A percentile compares a stretch with the other conserved stretches of the same genome.
These are phyloP conservation scores for Mellivora capensis DNA, from an alignment of 2,113 vertebrate genomes.

Conservation along the genomic window DNA sequence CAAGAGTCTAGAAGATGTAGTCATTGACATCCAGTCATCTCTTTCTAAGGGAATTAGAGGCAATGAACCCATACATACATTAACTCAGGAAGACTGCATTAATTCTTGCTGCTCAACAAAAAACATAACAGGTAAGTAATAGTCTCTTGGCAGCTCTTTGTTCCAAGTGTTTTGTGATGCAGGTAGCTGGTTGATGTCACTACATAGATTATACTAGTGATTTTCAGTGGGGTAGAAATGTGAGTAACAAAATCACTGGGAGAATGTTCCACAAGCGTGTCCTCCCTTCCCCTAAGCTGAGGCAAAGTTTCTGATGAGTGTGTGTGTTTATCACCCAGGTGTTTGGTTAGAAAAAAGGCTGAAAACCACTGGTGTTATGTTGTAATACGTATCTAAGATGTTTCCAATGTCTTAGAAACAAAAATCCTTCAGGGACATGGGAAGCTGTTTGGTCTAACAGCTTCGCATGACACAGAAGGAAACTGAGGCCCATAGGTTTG, in stretches of 20 bases:
- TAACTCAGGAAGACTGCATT: conserved; percentile 58
- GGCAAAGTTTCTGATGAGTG: background rate
- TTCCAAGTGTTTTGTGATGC: background rate
- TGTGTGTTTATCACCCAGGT: background rate
- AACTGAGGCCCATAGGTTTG: background rate
- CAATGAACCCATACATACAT: conserved; percentile 58
- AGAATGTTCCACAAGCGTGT: background rate
- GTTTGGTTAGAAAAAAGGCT: background rate
- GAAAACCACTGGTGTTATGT: background rate
- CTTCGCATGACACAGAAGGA: background rate
- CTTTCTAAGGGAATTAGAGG: conserved; percentile 77
- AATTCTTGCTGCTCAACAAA: conserved; percentile 77
- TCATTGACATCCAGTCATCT: conserved; percentile 75
- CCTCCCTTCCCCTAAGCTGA: background rate
- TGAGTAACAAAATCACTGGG: background rate
- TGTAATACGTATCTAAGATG: background rate
- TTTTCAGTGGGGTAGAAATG: background rate
- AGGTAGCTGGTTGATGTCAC: background rate
- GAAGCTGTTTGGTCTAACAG: background rate
- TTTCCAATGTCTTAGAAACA: background rate
- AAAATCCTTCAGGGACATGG: background rate
- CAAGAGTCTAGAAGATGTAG: conserved; percentile 63
- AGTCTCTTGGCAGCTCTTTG: background rate
- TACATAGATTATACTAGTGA: background rate
- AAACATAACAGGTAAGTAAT: conserved; percentile 73